Conservation (phyloP, 2,797 vertebrate species). For the Protonibea diacanthus region DNA sequence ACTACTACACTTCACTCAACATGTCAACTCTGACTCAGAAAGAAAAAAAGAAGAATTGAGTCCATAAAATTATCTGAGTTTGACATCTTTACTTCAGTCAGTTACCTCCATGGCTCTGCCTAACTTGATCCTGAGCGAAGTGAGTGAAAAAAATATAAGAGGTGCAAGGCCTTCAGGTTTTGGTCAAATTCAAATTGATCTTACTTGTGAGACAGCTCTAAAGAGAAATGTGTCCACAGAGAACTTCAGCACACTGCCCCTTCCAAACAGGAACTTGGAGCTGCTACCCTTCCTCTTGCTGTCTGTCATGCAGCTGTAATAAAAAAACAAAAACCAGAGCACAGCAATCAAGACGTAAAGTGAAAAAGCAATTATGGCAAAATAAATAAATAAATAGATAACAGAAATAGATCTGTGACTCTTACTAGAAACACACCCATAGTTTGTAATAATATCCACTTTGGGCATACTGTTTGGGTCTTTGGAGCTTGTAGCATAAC, state of each 20-base stretch:
- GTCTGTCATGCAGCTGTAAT: slow-evolving; percentile 80
- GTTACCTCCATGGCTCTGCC: too few relatives aligned
- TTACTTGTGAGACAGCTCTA: slow-evolving; percentile 63
- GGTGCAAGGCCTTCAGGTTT: not conserved
- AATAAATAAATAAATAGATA: not conserved
- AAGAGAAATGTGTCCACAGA: slow-evolving; percentile 80
- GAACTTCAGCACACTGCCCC: slow-evolving; percentile 65
- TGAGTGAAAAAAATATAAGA: not conserved
- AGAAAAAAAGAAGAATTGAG: too few relatives aligned
- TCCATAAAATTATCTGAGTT: too few relatives aligned
- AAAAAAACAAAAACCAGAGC: not conserved
- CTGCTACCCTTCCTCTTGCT: slow-evolving; percentile 74
- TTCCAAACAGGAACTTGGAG: slow-evolving; percentile 64
- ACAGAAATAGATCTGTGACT: not conserved
- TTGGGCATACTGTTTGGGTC: slow-evolving; percentile 57
- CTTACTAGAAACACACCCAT: slow-evolving; percentile 65
- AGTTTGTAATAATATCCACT: slow-evolving; percentile 73
- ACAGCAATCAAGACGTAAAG: not conserved
- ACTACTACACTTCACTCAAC: too few relatives aligned
- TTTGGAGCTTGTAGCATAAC: slow-evolving; percentile 66
- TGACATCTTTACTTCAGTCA: too few relatives aligned
- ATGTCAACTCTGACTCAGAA: too few relatives aligned
- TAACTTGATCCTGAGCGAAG: too few relatives aligned
- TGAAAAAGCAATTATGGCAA: not conserved
- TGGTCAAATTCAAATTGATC: not conserved